A percentile compares a stretch with the other conserved stretches of the same genome.
Conservation (phyloP, 2,888 invertebrate genomes). For the Drosophila recens region DNA sequence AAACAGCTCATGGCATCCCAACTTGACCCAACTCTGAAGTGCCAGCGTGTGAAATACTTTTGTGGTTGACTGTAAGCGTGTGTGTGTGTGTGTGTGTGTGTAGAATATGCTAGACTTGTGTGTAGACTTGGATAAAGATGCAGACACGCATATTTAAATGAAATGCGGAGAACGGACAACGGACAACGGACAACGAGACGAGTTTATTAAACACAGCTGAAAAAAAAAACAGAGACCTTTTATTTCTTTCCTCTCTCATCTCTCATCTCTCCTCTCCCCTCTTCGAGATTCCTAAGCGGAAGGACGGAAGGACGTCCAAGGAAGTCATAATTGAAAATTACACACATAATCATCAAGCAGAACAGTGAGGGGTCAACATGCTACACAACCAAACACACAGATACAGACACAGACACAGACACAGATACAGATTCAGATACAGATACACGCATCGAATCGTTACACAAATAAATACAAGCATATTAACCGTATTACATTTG, state of each 20-base stretch:
- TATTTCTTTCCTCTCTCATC: background rate
- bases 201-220: constrained; percentile 54
- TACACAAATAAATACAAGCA: too few relatives aligned
- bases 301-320: constrained; percentile 34
- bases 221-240: background rate
- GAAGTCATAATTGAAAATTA: constrained; percentile 79
- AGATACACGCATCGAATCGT: background rate
- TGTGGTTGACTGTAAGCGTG: constrained; percentile 44
- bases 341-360: constrained; percentile 66
- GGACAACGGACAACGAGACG: constrained; percentile 12
- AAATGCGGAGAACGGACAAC: background rate
- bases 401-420: background rate
- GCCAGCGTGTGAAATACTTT: constrained; percentile 64
- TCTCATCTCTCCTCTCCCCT: background rate
- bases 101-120: constrained; percentile 14
- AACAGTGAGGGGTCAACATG: constrained; percentile 13
- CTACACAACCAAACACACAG: constrained; percentile 19
- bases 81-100: constrained; percentile 1
- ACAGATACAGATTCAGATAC: background rate
- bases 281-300: background rate
- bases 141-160: constrained; percentile 12
- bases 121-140: constrained; percentile 1
- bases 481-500: too few relatives aligned
- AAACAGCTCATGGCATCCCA: constrained; percentile 22
- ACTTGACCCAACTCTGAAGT: constrained; percentile 43